A percentile compares a stretch with the other conserved stretches of the same genome.
These are phyloP conservation scores for Apeira syringaria DNA, from an alignment of 2,888 invertebrate genomes.

Conservation along the genomic window DNA sequence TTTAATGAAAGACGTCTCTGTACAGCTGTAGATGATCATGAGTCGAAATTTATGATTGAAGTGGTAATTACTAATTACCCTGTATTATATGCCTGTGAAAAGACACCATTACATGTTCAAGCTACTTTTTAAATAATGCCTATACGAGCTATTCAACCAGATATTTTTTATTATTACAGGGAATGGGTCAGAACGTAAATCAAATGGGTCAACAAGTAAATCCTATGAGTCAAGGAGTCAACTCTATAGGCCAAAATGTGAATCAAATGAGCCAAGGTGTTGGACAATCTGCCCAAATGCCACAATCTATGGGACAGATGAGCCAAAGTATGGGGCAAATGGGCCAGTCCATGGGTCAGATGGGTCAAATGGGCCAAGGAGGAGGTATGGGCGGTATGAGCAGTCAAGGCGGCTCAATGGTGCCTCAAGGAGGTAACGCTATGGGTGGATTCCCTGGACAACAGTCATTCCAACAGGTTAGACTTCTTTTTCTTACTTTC, in stretches of 20 bases:
- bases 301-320: constrained; percentile 74
- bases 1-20: no score
- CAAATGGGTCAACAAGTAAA: constrained; percentile 80
- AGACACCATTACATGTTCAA: no score
- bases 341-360: constrained; percentile 80
- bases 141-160: no score
- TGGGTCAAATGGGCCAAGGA: constrained; percentile 80
- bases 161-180: constrained; percentile 48
- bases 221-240: constrained; percentile 73
- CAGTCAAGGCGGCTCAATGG: constrained; percentile 77
- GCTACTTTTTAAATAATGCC: no score
- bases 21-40: no score
- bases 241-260: constrained; percentile 71
- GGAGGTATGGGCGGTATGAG: constrained; percentile 73
- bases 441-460: constrained; percentile 82
- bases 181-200: constrained; percentile 73
- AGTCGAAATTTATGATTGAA: no score
- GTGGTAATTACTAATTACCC: no score
- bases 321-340: constrained; percentile 73
- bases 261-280: constrained; percentile 78
- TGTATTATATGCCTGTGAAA: no score
- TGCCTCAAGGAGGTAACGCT: constrained; percentile 72
- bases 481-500: not conserved
- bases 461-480: constrained; percentile 79
- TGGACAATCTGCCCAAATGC: constrained; percentile 70